Percentiles rank a stretch among this genome's conserved stretches.
These are phyloP conservation scores for Poeciliopsis gracilis DNA, from an alignment of 2,797 vertebrate species.

Conservation along the genomic window DNA sequence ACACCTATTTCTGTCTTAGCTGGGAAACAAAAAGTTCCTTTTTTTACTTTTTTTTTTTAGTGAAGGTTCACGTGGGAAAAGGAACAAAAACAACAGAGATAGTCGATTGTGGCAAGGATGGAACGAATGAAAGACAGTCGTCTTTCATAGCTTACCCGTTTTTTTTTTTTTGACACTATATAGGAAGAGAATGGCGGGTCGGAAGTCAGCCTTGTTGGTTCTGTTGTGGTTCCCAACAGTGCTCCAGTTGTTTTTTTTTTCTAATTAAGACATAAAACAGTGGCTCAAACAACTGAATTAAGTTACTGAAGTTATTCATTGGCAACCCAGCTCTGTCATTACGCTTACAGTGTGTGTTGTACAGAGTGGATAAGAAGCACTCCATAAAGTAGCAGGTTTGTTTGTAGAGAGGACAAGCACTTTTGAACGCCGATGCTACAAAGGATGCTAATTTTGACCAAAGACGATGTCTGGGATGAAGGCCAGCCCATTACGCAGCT, in stretches of 20 bases:
- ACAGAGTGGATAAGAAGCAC: background rate
- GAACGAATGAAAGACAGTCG: conserved; percentile 57
- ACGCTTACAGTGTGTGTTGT: background rate
- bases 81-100: conserved; percentile 41
- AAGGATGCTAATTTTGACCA: conserved; percentile 1
- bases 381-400: conserved; percentile 8
- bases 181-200: conserved; percentile 31
- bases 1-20: conserved; percentile 73
- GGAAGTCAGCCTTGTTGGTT: conserved; percentile 24
- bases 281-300: conserved; percentile 19
- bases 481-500: background rate
- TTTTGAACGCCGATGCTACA: background rate
- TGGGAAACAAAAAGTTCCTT: conserved; percentile 58
- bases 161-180: conserved; percentile 23
- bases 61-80: conserved; percentile 40
- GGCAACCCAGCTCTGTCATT: conserved; percentile 26
- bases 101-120: conserved; percentile 35
- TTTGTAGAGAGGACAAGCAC: conserved; percentile 8
- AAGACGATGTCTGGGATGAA: background rate
- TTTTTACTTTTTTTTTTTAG: background rate
- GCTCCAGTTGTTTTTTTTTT: conserved; percentile 41
- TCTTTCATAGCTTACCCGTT: conserved; percentile 35
- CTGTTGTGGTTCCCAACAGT: conserved; percentile 20
- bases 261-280: conserved; percentile 38
- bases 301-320: conserved; percentile 27